These are phyloP conservation scores for Saccopteryx bilineata DNA, from an alignment of 2,113 vertebrate species.

Conservation along the genomic window DNA sequence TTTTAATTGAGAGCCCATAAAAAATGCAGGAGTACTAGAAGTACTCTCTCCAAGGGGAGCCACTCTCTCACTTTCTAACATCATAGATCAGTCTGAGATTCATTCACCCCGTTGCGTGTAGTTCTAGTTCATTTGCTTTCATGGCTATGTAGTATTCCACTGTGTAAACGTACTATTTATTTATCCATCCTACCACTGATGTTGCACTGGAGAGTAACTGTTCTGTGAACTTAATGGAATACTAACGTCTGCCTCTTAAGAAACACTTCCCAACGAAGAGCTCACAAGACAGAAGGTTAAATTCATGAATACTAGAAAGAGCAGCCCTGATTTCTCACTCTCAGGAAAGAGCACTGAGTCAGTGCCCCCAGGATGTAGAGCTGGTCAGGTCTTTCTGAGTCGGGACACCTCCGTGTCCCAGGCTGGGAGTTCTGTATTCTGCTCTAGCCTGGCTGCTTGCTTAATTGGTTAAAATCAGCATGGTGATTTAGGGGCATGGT, in stretches of 20 bases:
- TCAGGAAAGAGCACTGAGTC: neutral
- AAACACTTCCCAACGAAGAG: constrained; percentile 19
- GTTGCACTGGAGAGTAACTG: neutral
- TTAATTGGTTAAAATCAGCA: constrained; percentile 35
- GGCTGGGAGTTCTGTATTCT: neutral
- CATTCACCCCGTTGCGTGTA: neutral
- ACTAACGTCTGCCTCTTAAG: neutral
- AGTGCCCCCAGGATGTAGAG: neutral
- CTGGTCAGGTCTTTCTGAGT: neutral
- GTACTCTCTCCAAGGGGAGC: neutral
- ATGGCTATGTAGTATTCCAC: neutral
- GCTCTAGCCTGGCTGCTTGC: neutral
- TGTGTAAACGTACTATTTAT: neutral
- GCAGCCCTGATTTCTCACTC: neutral
- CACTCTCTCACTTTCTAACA: neutral
- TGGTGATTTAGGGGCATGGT: neutral
- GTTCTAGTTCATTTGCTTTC: neutral
- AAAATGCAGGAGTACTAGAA: neutral
- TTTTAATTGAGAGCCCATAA: neutral
- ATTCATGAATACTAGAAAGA: neutral
- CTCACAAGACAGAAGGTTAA: neutral
- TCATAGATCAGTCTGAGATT: neutral
- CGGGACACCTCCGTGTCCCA: neutral
- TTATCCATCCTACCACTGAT: neutral
- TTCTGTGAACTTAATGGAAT: neutral